phyloP scores from a whole-genome alignment of 2,797 vertebrate species.

The Falco concolor region DNA sequence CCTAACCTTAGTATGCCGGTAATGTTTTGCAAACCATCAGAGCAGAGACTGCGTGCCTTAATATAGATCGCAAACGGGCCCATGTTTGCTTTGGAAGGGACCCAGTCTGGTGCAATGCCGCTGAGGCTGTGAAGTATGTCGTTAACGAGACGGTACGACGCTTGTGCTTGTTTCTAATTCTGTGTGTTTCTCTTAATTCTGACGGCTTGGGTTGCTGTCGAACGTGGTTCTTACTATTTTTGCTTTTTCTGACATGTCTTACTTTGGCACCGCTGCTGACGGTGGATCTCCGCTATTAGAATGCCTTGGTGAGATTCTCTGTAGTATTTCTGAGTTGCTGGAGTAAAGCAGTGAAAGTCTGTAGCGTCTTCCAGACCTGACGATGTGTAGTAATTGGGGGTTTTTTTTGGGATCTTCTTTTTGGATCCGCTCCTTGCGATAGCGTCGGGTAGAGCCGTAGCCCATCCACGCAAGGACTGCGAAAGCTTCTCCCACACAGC shows the following conservation, averaged over 20 bases:
- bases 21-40: neutral
- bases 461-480: rapidly evolving
- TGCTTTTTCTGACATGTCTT: neutral
- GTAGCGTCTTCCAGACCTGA: neutral
- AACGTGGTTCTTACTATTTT: rapidly evolving
- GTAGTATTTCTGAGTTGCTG: neutral
- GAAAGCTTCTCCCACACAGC: neutral
- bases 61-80: neutral
- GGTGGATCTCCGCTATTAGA: rapidly evolving
- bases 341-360: neutral
- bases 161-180: rapidly evolving
- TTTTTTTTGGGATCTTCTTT: neutral
- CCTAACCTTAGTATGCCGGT: neutral
- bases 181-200: rapidly evolving
- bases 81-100: neutral
- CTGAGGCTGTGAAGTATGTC: neutral
- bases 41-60: neutral
- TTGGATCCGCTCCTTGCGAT: neutral
- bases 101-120: neutral
- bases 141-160: neutral
- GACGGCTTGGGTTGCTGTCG: neutral
- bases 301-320: rapidly evolving
- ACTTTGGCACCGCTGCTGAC: rapidly evolving
- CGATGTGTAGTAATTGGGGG: rapidly evolving
- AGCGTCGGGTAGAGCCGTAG: neutral